Base-by-base conservation (phyloP, 2,113 vertebrate species). In the Alouatta palliata region DNA sequence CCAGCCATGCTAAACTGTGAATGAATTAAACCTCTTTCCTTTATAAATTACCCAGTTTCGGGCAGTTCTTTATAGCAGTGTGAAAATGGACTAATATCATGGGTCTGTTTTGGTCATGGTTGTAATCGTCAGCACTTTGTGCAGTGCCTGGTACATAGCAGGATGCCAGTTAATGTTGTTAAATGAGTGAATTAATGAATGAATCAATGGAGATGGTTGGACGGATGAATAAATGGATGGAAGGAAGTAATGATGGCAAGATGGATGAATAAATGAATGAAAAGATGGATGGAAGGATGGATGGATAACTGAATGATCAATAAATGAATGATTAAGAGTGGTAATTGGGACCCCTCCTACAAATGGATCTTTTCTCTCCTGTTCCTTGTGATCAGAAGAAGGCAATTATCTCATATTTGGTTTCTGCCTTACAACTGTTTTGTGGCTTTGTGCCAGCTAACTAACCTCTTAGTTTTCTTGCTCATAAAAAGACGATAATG, bases 401-500 rank as follows among this genome's bases (percentile, higher is more conserved):
- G 82, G 68, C 35, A 79, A 40, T 89, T 32, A 90, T 45, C 43
- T 68, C 47, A 56, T 77, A 88, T 93, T 58, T 81, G 87, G 61
- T 89, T 81, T 80, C 91, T 76, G 75, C 91, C 91, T 95, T 47
- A 21, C 91, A 95, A 97, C 89, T 97, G 92, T 95, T 91, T 68
- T 93, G 97, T 97, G 97, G 95, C 97, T 94, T 96, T n/a, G 85
- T 81, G 87, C 91, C 96, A 98, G 79, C 86, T 40, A 73, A 35
- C 88, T 86, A 61, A 94, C 95, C 91, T 96, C 79, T 95, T 32
- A 45, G 87, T 97, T 96, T 83, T 76, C 77, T 84, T 52, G 90
- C 94, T 96, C 79, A 40, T 97, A 97, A 98, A 97, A 95, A 66
- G 68, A 45, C 0, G 52, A 58, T 97, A 97, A 98, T 97, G 96